Evolutionary conservation across 2,888 invertebrate genomes (phyloP).

Genomic region (Eristalis intricaria): DNA sequence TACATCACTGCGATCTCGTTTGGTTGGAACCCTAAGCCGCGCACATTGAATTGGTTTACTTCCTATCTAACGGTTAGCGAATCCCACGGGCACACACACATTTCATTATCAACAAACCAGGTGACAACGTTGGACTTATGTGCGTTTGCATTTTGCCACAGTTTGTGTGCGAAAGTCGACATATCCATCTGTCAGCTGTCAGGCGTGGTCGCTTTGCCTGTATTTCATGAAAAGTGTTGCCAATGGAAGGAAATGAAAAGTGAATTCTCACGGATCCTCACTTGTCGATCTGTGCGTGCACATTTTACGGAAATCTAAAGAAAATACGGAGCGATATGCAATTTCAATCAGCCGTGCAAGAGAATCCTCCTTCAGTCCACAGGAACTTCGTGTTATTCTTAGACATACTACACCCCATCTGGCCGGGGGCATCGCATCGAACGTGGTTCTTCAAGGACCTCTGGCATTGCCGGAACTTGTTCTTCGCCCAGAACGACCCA

Average conservation of each 20-base stretch:
- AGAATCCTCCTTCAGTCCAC: background rate
- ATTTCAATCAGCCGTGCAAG: too few relatives aligned
- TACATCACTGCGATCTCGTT: background rate
- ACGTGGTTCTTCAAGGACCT: background rate
- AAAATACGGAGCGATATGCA: too few relatives aligned
- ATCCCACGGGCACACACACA: constrained; percentile 61
- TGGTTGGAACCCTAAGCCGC: background rate
- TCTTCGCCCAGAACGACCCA: background rate
- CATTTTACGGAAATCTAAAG: too few relatives aligned
- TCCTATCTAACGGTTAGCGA: constrained; percentile 60
- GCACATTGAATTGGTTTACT: too few relatives aligned
- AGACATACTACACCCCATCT: constrained; percentile 37
- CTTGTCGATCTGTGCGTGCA: too few relatives aligned
- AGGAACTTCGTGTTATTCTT: constrained; percentile 38
- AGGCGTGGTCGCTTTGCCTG: background rate
- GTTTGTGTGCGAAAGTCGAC: constrained; percentile 21
- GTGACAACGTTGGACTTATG: constrained; percentile 35
- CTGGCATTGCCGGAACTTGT: background rate
- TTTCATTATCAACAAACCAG: constrained; percentile 58
- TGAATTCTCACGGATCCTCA: background rate
- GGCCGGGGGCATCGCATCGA: background rate
- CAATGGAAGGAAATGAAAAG: background rate
- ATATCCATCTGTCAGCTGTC: constrained; percentile 21
- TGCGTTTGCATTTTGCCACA: background rate
- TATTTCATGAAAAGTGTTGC: background rate